Evolutionary conservation across 2,888 invertebrate genomes (phyloP), one percentile per base, ranked within the genome.

Genomic region (Drepana falcataria): DNA sequence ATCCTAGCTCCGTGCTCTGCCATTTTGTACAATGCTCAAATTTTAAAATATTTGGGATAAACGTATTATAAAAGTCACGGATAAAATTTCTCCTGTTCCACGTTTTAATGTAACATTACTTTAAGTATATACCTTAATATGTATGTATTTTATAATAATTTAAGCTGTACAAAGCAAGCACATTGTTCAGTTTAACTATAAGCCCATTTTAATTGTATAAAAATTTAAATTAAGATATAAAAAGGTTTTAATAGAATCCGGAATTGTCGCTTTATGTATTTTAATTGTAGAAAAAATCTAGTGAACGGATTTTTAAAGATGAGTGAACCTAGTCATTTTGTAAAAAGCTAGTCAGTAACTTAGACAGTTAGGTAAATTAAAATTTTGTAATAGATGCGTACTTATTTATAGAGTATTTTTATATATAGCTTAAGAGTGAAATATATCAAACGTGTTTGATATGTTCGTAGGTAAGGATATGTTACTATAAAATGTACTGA

Each of bases 261-360:
- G 65, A 69, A 71, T 69, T 69, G 66, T 75, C 81, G 81, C 81
- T 81, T 81, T 81, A 80, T 66, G 62, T 75, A 64, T 61, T 52
- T 53, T 44, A 55, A 52, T 48, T 53, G 48, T 48, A 55, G 41
- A 49, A 48, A 53, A 53, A 56, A 61, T 64, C 59, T 63, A 59
- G 59, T 59, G 58, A 62, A 47, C 35, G 61, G 63, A 59, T 59
- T 51, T 48, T 54, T 63, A 55, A 21, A 72, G 82, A 84, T 83
- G 85, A 83, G 86, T 85, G 75, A 65, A 73, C 82, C 85, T 85
- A 85, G 85, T 85, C 84, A 83, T 81, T 79, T 73, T 71, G 65
- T 73, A 77, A 63, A 59, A 59, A 62, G 54, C 33, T 48, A 48
- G 48, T 48, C 34, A 2, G 4, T 47, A 47, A 21, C 60, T 59